phyloP scores from a whole-genome alignment of 2,797 vertebrate species.

The Lateolabrax maculatus region DNA sequence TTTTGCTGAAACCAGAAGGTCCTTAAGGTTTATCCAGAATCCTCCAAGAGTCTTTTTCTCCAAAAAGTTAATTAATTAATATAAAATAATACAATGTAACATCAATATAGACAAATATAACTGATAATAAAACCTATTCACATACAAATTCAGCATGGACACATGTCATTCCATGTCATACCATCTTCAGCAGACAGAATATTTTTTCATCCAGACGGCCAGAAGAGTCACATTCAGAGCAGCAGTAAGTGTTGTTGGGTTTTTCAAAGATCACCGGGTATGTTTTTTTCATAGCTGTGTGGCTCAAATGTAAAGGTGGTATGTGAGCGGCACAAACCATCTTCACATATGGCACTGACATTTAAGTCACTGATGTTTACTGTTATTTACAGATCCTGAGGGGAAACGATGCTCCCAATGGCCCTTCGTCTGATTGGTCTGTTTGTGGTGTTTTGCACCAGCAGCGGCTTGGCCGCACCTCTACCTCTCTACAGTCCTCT shows the following conservation, averaged over 20 bases:
- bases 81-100: not conserved
- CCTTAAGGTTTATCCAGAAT: not conserved
- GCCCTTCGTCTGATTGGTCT: conserved; percentile 56
- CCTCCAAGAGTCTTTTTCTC: not conserved
- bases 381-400: conserved; percentile 68
- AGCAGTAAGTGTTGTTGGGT: not conserved
- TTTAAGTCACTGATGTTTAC: conserved; percentile 11
- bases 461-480: conserved; percentile 66
- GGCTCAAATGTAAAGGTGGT: not conserved
- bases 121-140: not conserved
- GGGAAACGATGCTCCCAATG: conserved; percentile 65
- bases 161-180: not conserved
- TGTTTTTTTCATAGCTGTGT: not conserved
- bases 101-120: not conserved
- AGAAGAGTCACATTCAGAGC: not conserved
- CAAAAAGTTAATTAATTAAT: too few relatives aligned
- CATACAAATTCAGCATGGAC: not conserved
- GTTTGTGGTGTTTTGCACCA: conserved; percentile 55
- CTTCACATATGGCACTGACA: conserved; percentile 20
- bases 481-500: conserved; percentile 41
- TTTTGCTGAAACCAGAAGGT: not conserved
- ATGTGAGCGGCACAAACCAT: not conserved
- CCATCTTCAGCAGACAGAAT: not conserved
- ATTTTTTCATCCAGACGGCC: not conserved
- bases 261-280: not conserved